phyloP scores from a whole-genome alignment of 2,113 vertebrate genomes.

The Boleophthalmus pectinirostris region DNA sequence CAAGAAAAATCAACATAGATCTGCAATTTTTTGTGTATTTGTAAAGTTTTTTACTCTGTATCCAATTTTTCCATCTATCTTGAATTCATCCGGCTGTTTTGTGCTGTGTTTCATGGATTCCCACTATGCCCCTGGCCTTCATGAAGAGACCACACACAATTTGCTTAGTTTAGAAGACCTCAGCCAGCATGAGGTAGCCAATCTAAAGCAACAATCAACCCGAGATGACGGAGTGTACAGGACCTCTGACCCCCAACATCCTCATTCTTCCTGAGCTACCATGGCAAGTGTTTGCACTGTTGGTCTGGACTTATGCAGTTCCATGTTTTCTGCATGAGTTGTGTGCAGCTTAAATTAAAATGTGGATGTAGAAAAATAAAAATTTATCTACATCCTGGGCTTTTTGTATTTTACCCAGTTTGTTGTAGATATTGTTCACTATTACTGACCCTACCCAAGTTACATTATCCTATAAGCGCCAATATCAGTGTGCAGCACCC shows the following conservation, averaged over 20 bases:
- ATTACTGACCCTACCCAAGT: not conserved
- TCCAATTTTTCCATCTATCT: not conserved
- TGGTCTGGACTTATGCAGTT: not conserved
- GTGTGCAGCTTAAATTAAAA: no score
- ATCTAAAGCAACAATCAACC: constrained; percentile 34
- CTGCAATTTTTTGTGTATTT: not conserved
- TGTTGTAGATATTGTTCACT: not conserved
- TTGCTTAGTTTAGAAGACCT: constrained; percentile 53
- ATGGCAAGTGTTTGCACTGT: not conserved
- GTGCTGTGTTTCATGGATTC: constrained; percentile 22
- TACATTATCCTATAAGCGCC: no score
- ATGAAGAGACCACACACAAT: constrained; percentile 50
- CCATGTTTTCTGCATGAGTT: not conserved
- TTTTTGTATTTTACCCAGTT: not conserved
- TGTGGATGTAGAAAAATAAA: no score
- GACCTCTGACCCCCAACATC: constrained; percentile 31
- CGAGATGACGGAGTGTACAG: constrained; percentile 43
- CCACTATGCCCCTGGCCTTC: constrained; percentile 39
- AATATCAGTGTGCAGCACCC: not conserved
- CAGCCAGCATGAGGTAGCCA: constrained; percentile 19
- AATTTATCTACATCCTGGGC: no score
- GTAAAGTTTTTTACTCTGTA: not conserved
- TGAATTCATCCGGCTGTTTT: constrained; percentile 21
- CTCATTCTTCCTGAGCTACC: constrained; percentile 11
- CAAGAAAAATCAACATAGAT: not conserved